Conservation (phyloP, 2,113 vertebrate genomes). For the Tychaedon coryphoeus region DNA sequence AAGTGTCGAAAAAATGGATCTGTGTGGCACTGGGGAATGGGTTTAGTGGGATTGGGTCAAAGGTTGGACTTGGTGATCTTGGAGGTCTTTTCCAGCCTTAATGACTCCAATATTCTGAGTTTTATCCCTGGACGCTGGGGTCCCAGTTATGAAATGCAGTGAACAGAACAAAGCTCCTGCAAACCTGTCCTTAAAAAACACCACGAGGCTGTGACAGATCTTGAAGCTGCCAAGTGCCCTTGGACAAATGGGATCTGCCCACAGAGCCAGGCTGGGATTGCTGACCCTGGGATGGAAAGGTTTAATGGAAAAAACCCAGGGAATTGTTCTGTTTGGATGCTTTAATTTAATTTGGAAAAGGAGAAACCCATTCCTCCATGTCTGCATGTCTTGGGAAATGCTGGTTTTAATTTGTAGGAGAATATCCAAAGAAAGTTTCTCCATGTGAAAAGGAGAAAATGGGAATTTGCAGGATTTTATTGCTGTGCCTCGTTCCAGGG, state of each 20-base stretch:
- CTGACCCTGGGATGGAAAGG: neutral
- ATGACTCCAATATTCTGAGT: neutral
- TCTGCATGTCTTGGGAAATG: neutral
- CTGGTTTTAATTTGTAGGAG: neutral
- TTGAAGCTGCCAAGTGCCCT: neutral
- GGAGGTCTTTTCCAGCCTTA: neutral
- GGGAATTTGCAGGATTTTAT: neutral
- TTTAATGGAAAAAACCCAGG: accelerated
- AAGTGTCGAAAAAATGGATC: neutral
- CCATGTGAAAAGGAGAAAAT: accelerated
- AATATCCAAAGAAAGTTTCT: neutral
- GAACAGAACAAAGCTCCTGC: neutral
- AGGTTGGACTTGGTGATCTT: neutral
- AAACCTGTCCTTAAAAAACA: neutral
- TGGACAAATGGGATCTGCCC: neutral
- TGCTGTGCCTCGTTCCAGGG: neutral
- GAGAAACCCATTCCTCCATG: neutral
- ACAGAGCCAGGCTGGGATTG: neutral
- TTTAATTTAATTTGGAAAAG: neutral
- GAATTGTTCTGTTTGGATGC: neutral
- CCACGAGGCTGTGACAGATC: neutral
- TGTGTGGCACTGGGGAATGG: no score
- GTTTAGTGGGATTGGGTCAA: neutral
- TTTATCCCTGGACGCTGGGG: neutral
- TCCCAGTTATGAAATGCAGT: accelerated